Conservation (phyloP, 2,888 invertebrate genomes). For the Oscheius sp. region DNA sequence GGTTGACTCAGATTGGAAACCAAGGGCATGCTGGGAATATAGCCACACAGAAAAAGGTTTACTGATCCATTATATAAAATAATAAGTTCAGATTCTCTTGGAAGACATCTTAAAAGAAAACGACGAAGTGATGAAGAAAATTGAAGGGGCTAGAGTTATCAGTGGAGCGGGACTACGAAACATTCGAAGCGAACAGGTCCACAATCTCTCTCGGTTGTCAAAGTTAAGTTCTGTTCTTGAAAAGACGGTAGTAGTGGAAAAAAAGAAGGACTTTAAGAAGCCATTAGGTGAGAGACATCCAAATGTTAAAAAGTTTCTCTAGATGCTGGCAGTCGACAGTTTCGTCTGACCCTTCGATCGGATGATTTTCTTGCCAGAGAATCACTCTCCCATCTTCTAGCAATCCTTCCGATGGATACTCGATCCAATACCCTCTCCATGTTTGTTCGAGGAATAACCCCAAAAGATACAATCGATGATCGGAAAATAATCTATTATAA, state of each 20-base stretch:
- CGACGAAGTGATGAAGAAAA: conserved; percentile 38
- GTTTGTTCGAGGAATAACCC: conserved; percentile 31
- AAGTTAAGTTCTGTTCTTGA: conserved; percentile 45
- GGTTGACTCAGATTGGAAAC: conserved; percentile 33
- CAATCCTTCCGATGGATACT: conserved; percentile 31
- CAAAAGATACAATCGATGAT: conserved; percentile 50
- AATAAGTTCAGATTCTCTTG: conserved; percentile 26
- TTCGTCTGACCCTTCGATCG: conserved; percentile 48
- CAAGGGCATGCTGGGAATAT: conserved; percentile 9
- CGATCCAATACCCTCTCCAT: not conserved
- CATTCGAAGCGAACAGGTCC: conserved; percentile 47
- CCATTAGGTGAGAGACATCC: not conserved
- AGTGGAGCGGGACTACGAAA: conserved; percentile 40
- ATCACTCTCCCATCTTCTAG: conserved; percentile 37
- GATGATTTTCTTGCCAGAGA: conserved; percentile 51
- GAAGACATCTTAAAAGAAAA: conserved; percentile 36
- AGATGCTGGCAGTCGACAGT: conserved; percentile 43
- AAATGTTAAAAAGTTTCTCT: too few species aligned
- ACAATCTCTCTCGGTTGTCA: conserved; percentile 39
- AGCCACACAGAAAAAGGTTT: conserved; percentile 4
- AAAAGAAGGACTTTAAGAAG: not conserved
- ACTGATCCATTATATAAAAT: not conserved
- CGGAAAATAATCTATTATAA: conserved; percentile 46
- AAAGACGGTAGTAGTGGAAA: conserved; percentile 32
- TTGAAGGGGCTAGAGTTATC: conserved; percentile 40